Conservation (phyloP, 2,113 vertebrate genomes). For the Puffinus mauretanicus region DNA sequence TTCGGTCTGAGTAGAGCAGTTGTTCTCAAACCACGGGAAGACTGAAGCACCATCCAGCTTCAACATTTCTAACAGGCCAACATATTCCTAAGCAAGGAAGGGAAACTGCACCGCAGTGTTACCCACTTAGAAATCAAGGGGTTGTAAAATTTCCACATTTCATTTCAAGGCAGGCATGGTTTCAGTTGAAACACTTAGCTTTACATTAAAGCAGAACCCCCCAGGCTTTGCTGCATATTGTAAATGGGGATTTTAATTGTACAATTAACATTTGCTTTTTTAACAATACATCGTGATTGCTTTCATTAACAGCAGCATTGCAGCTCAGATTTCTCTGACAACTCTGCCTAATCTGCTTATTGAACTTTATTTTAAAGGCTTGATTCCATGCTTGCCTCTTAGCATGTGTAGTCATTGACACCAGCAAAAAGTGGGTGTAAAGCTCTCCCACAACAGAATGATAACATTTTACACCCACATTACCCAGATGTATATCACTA, state of each 20-base stretch:
- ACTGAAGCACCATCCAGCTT: background rate
- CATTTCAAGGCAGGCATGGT: background rate
- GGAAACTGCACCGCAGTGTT: background rate
- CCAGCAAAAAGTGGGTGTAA: background rate
- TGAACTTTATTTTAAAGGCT: constrained; percentile 2
- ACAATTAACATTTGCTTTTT: constrained; percentile 40
- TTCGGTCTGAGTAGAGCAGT: background rate
- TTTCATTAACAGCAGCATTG: background rate
- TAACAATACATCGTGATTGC: constrained; percentile 17
- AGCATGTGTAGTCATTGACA: background rate
- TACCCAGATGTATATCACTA: background rate
- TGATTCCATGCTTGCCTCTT: background rate
- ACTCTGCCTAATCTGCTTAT: constrained; percentile 11
- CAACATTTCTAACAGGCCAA: background rate
- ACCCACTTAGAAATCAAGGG: background rate
- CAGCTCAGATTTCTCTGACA: constrained; percentile 18
- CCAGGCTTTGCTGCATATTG: background rate
- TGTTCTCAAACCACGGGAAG: background rate
- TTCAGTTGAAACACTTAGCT: background rate
- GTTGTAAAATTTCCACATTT: background rate
- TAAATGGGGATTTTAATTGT: constrained; percentile 30
- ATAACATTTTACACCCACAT: background rate
- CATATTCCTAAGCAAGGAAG: background rate
- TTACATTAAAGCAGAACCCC: background rate
- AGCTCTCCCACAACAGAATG: background rate